Conservation (phyloP, 2,888 invertebrate species). For the Hirtodrosophila confusa region DNA sequence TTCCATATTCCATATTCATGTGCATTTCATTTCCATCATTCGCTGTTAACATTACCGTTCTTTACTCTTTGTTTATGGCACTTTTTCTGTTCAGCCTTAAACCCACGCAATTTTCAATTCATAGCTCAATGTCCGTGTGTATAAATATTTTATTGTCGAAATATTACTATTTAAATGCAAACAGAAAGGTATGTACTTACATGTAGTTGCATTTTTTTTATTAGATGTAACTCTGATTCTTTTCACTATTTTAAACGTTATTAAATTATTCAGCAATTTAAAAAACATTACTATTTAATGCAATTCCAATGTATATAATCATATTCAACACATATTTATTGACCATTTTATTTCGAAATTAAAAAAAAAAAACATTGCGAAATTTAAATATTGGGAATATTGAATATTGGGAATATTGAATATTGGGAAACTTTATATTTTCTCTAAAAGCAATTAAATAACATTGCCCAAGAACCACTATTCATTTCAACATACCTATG, state of each 20-base stretch:
- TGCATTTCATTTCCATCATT: conserved; percentile 30
- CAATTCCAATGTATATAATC: too few species aligned
- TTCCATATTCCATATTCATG: conserved; percentile 40
- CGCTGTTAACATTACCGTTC: conserved; percentile 5
- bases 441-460: too few species aligned
- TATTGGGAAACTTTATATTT: background rate
- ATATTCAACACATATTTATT: too few species aligned
- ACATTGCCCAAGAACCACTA: conserved; percentile 28
- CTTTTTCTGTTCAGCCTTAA: conserved; percentile 46
- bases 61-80: conserved; percentile 62
- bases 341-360: too few species aligned
- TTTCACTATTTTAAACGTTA: too few species aligned
- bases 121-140: conserved; percentile 31
- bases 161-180: conserved; percentile 2
- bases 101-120: conserved; percentile 33
- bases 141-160: conserved; percentile 25
- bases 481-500: conserved; percentile 12
- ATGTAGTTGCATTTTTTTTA: conserved; percentile 9
- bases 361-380: too few species aligned
- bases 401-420: background rate
- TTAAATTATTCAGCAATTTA: too few species aligned
- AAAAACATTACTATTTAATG: too few species aligned
- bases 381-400: too few species aligned
- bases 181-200: conserved; percentile 56
- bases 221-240: too few species aligned